Evolutionary conservation across 2,888 invertebrate genomes (phyloP), one percentile per base, ranked within the genome.

Genomic region (Epinotia bilunana): DNA sequence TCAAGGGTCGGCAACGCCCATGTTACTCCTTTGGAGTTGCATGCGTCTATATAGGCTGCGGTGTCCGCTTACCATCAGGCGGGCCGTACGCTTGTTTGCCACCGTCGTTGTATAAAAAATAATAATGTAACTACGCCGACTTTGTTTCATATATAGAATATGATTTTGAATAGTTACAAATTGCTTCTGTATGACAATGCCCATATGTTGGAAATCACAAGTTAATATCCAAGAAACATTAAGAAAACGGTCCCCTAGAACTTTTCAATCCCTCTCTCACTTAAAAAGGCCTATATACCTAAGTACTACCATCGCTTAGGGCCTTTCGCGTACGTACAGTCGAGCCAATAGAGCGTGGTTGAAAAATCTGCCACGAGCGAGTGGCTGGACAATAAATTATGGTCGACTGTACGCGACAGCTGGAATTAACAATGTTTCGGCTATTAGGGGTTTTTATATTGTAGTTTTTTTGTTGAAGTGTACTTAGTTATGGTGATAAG

Each of bases 321-420:
- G 3, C 46, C 12, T 18, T 57, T 39, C 18, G 67, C 6, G n/a
- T 33, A 23, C 5, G 70, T 70, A 74, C 70, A 74, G 70, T 74
- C 43, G 43, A 23, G 4, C 39, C 70, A 74, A 74, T 71, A 74
- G 74, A 74, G 70, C 74, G 70, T 74, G 65, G 46, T 71, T 74
- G 74, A 74, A 74, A 74, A 74, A 74, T 74, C 74, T 65, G 70
- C 64, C 60, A 64, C 63, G 68, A 74, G 20, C 64, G 74, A 57
- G 70, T 70, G 28, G 70, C 39, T 57, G 60, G 33, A 55, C 70
- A 39, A 74, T 71, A 74, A 74, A 74, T 74, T 74, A 70, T 70
- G 39, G 63, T 13, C 64, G 70, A 74, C 64, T 74, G 74, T 74
- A 71, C 60, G 28, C 70, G 74, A 74, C 74, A 70, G 64, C 53